Evolutionary conservation across 2,797 vertebrate genomes (phyloP).

Genomic region (Enteromius thamalakanensis): DNA sequence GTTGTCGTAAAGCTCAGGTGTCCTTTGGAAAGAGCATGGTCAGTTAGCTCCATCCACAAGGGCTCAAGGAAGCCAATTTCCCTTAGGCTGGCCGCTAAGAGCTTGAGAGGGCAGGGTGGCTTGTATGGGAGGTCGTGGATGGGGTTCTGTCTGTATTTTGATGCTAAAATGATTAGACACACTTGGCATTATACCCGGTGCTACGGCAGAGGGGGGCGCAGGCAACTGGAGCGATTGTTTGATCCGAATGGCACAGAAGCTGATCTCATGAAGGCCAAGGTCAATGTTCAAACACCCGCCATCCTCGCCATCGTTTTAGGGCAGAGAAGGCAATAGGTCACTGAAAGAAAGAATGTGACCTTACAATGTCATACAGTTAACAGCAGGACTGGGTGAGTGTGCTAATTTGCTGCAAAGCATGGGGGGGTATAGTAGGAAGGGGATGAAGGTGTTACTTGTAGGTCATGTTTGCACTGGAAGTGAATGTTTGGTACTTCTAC

Average conservation of each 20-base stretch:
- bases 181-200: constrained; percentile 77
- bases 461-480: constrained; percentile 57
- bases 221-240: constrained; percentile 67
- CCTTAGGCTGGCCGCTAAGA: constrained; percentile 34
- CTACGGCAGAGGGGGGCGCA: constrained; percentile 56
- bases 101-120: constrained; percentile 39
- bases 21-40: constrained; percentile 57
- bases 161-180: constrained; percentile 77
- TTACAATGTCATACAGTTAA: constrained; percentile 69
- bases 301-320: constrained; percentile 58
- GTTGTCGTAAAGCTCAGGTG: constrained; percentile 62
- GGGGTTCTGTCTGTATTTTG: constrained; percentile 70
- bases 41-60: constrained; percentile 62
- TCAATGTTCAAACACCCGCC: constrained; percentile 78
- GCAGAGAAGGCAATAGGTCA: neutral
- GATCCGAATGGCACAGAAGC: constrained; percentile 81
- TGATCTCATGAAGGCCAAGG: constrained; percentile 83
- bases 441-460: constrained; percentile 65
- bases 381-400: constrained; percentile 70
- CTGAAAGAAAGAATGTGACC: constrained; percentile 52
- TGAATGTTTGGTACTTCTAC: constrained; percentile 59
- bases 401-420: constrained; percentile 70
- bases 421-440: constrained; percentile 63
- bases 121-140: constrained; percentile 5
- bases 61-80: constrained; percentile 57